Percentiles rank a stretch among this genome's conserved stretches.
Conservation (phyloP, 2,888 invertebrate genomes). For the Junonia oenone region DNA sequence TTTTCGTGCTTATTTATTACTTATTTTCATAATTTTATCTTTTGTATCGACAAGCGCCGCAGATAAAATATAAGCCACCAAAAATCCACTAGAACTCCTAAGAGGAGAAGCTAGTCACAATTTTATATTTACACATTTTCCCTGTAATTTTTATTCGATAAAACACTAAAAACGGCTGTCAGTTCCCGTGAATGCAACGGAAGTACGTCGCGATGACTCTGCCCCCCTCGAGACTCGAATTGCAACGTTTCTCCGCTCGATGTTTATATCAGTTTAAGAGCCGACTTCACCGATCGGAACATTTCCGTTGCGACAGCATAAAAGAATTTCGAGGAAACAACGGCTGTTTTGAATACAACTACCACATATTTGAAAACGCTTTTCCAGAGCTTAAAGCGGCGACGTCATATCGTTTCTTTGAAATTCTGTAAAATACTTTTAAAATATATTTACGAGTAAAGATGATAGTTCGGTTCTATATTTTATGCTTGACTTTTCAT, state of each 20-base stretch:
- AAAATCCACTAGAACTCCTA: no score
- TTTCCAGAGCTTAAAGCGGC: conserved; percentile 5
- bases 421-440: not conserved
- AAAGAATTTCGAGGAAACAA: conserved; percentile 56
- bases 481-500: not conserved
- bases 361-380: conserved; percentile 21
- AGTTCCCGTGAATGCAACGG: conserved; percentile 48
- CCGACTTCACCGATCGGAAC: conserved; percentile 57
- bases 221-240: conserved; percentile 39
- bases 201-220: conserved; percentile 51
- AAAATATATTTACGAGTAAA: not conserved
- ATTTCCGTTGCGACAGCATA: conserved; percentile 50
- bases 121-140: not conserved
- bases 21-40: no score
- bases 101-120: no score
- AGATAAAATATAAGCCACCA: no score
- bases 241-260: conserved; percentile 32
- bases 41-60: no score
- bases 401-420: not conserved
- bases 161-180: conserved; percentile 24
- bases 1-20: no score
- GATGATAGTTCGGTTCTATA: not conserved
- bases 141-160: conserved; percentile 1
- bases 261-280: conserved; percentile 67
- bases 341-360: conserved; percentile 46